Base-by-base conservation (phyloP, 1,140 invertebrate genomes). In the Drosophila albomicans region DNA sequence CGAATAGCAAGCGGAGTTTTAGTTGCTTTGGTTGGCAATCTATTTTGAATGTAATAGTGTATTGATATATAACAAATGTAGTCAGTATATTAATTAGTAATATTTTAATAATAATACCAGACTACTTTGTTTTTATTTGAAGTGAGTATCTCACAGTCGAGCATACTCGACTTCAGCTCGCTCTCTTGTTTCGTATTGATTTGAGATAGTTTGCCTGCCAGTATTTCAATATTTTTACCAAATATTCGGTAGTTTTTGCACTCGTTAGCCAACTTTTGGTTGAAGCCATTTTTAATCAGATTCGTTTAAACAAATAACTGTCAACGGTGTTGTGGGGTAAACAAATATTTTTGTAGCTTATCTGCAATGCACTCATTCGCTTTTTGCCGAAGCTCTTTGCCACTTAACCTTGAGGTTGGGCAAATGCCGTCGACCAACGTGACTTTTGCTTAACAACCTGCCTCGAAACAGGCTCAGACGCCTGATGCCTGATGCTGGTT, bases 371-470 rank as follows among this genome's bases (percentile, higher is more conserved):
- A 63, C 43, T 64, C 52, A 51, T 38, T 62, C 66, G 54, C 59
- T 67, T 65, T 68, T 16, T 20, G 66, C 32, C 65, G 73, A n/a
- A 52, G 57, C 70, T 75, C 70, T 68, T 75, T 69, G 71, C 76
- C 76, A 70, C 76, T 87, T 87, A 82, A 82, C 79, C 82, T 82
- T 86, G 79, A 65, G 65, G 76, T 73, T 79, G 79, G 56, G 43
- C 52, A 51, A 71, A 58, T 56, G 56, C 15, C 56, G 65, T 7
- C 67, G 48, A 45, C 66, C 81, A 85, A 78, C 82, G 82, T 87
- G 82, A 87, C 75, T 82, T 74, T 74, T 70, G 76, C 71, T 76
- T 72, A 81, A 79, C 82, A 75, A 66, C 46, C 78, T 35, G 66
- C 63, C 65, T 43, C 51, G 28, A 52, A 52, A 52, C 49, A 45